Base-by-base conservation (phyloP, 2,888 invertebrate species). In the Melieria omissa region DNA sequence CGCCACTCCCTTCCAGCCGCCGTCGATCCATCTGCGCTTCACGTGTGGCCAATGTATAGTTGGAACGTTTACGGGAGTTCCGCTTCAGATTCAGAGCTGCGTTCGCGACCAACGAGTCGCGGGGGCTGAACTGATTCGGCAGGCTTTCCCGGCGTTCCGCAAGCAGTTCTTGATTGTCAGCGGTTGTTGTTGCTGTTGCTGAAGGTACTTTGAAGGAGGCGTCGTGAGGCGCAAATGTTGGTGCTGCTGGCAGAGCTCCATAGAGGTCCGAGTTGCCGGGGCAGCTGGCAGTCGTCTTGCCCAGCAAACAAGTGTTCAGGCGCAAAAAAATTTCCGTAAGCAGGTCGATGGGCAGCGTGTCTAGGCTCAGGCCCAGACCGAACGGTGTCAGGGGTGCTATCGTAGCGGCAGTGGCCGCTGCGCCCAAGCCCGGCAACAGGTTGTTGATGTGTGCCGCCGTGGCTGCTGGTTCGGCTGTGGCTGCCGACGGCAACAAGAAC, bases 251-350 rank as follows among this genome's bases (percentile, higher is more conserved):
- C 29, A 55, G 44, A 60, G 46, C 41, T 29, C 29, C 47, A 29
- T 29, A 29, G 3, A 29, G 29, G 29, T 29, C 29, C 29, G 29
- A 29, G 1, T 29, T 29, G 64, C 12, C 3, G 65, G 5, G 9
- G 58, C 41, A 29, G 6, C n/a, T 41, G 1, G 69, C 5, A 54
- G 71, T 49, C 10, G 58, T 14, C 5, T 16, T 58, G 10, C 29
- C 10, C 6, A 41, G 58, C 14, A 58, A 14, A 29, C 41, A 41
- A 44, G n/a, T 57, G 62, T 71, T 74, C 46, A 75, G 61, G 45
- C 70, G 74, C n/a, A 70, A 52, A 63, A 75, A 74, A 10, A 74
- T 74, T 14, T 77, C 72, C 10, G 73, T 66, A 29, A 77, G n/a
- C 10, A 74, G 45, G 49, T 73, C 73, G 29, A 72, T 46, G 42